Evolutionary conservation across 2,797 vertebrate genomes (phyloP).

Genomic region (Sciurus carolinensis): DNA sequence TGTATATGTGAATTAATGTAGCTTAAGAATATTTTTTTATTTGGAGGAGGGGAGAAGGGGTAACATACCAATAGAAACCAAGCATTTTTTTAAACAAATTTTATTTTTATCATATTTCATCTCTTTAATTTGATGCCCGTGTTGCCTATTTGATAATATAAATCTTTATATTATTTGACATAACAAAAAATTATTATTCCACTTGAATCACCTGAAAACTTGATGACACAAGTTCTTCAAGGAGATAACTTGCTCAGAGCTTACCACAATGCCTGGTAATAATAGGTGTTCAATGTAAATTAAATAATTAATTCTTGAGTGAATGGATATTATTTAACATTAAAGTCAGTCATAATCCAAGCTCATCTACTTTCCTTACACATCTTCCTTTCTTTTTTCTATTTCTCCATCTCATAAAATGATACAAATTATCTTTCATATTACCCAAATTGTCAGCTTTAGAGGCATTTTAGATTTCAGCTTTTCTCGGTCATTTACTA

Average conservation of each 20-base stretch:
- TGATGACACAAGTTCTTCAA: conserved; percentile 16
- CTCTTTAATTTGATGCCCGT: conserved; percentile 3
- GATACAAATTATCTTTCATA: not conserved
- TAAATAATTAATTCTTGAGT: conserved; percentile 5
- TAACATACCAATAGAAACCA: not conserved
- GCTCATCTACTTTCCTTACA: not conserved
- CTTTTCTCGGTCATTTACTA: not conserved
- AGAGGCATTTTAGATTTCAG: not conserved
- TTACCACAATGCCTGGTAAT: not conserved
- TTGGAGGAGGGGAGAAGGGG: not conserved
- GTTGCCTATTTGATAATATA: not conserved
- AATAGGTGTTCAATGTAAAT: not conserved
- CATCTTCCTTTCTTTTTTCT: not conserved
- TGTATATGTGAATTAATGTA: not conserved
- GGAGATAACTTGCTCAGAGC: not conserved
- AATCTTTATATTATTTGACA: conserved; percentile 5
- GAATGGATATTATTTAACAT: not conserved
- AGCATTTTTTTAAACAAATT: not conserved
- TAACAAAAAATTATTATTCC: not conserved
- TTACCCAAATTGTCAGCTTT: conserved; percentile 11
- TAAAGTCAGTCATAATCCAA: conserved; percentile 33
- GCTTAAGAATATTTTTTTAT: conserved; percentile 29
- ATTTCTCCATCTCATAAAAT: conserved; percentile 35
- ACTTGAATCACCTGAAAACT: not conserved
- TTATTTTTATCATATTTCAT: conserved; percentile 53